Conservation (phyloP, 2,888 invertebrate genomes). For the Tortrix viridana region DNA sequence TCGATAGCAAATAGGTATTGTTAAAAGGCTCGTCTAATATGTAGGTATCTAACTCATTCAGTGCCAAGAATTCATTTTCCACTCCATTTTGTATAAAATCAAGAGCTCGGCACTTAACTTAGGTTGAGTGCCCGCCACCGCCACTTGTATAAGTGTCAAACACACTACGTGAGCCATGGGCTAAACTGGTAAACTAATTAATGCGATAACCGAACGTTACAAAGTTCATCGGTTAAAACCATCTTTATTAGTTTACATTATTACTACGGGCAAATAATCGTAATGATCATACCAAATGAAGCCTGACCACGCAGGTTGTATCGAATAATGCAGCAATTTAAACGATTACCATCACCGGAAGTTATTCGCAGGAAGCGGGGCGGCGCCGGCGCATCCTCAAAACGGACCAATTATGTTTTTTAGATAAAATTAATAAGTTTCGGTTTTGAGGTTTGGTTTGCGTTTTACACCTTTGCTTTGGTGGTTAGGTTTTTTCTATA, state of each 20-base stretch:
- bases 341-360: constrained; percentile 71
- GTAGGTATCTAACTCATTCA: no score
- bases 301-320: constrained; percentile 67
- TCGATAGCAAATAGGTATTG: no score
- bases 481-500: no score
- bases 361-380: constrained; percentile 74
- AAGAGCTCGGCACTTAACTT: no score
- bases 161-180: no score
- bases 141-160: no score
- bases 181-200: no score
- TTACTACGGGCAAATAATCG: constrained; percentile 45
- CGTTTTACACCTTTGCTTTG: constrained; percentile 22
- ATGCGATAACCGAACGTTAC: background rate
- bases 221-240: constrained; percentile 4
- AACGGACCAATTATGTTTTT: constrained; percentile 38
- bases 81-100: no score
- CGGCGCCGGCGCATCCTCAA: constrained; percentile 65
- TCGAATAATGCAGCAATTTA: constrained; percentile 71
- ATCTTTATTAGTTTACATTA: constrained; percentile 33
- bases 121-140: no score
- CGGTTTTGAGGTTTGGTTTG: constrained; percentile 18
- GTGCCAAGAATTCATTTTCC: no score
- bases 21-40: no score
- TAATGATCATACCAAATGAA: constrained; percentile 64
- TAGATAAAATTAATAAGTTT: constrained; percentile 39